Percentiles rank a stretch among this genome's conserved stretches.
These are phyloP conservation scores for Spodoptera litura DNA, from an alignment of 1,140 invertebrate genomes.

Conservation along the genomic window DNA sequence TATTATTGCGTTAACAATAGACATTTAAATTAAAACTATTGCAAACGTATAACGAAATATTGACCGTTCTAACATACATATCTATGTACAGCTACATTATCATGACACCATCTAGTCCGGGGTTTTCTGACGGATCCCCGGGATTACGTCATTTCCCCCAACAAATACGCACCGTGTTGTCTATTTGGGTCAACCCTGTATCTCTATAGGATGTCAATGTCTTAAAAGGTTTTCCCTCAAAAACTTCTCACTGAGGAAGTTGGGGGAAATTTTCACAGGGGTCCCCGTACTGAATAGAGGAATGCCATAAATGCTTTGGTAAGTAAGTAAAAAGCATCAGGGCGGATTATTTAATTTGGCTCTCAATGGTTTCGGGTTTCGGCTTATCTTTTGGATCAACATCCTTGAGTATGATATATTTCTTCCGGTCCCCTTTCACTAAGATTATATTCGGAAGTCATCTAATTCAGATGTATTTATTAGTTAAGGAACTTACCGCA, in stretches of 20 bases:
- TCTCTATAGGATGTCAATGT: slow-evolving; percentile 41
- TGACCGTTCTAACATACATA: no score
- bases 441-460: not conserved
- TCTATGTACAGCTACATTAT: not conserved
- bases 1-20: no score
- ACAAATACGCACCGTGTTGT: slow-evolving; percentile 40
- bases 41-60: no score
- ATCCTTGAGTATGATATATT: slow-evolving; percentile 15
- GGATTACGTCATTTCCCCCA: slow-evolving; percentile 35
- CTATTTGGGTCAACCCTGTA: slow-evolving; percentile 44
- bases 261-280: not conserved
- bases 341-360: slow-evolving; percentile 19
- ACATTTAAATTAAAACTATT: no score
- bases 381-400: slow-evolving; percentile 8
- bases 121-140: slow-evolving; percentile 7
- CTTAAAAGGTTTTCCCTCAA: slow-evolving; percentile 43
- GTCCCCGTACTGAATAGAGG: not conserved
- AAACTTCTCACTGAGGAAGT: not conserved
- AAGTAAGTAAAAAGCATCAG: slow-evolving; percentile 20
- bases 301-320: slow-evolving; percentile 22
- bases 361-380: slow-evolving; percentile 19
- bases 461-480: no score
- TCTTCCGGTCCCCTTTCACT: not conserved
- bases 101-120: slow-evolving; percentile 12
- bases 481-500: no score